Evolutionary conservation across 1,140 invertebrate genomes (phyloP).

Genomic region (Fragariocoptes setiger): DNA sequence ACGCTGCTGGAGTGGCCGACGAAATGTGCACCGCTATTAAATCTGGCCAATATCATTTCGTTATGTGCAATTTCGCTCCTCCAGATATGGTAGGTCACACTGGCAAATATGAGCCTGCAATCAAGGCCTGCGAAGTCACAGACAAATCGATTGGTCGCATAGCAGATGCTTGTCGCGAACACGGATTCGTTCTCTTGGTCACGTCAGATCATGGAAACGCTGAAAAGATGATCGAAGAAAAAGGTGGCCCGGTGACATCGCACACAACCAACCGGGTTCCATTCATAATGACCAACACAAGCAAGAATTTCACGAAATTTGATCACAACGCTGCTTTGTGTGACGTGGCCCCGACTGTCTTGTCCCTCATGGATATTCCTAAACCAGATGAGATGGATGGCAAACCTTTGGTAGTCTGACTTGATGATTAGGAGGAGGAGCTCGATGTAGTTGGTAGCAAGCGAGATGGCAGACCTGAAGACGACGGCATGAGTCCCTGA

Average conservation of each 20-base stretch:
- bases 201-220: constrained; percentile 22
- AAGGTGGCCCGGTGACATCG: constrained; percentile 19
- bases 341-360: constrained; percentile 20
- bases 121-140: constrained; percentile 19
- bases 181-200: constrained; percentile 17
- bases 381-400: constrained; percentile 19
- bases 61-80: constrained; percentile 23
- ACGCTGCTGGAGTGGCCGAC: constrained; percentile 16
- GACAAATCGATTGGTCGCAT: constrained; percentile 15
- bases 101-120: constrained; percentile 19
- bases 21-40: constrained; percentile 18
- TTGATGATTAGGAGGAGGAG: too few species aligned
- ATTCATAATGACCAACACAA: constrained; percentile 11
- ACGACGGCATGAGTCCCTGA: too few species aligned
- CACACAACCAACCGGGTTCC: constrained; percentile 18
- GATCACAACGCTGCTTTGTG: constrained; percentile 16
- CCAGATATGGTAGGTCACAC: constrained; percentile 23
- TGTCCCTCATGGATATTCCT: constrained; percentile 16
- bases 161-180: constrained; percentile 17
- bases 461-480: too few species aligned
- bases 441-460: too few species aligned
- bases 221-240: constrained; percentile 19
- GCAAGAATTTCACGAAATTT: constrained; percentile 11
- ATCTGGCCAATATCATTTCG: constrained; percentile 17
- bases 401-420: constrained; percentile 13